phyloP scores from a whole-genome alignment of 2,797 vertebrate species.

The Lycodopsis pacificus region DNA sequence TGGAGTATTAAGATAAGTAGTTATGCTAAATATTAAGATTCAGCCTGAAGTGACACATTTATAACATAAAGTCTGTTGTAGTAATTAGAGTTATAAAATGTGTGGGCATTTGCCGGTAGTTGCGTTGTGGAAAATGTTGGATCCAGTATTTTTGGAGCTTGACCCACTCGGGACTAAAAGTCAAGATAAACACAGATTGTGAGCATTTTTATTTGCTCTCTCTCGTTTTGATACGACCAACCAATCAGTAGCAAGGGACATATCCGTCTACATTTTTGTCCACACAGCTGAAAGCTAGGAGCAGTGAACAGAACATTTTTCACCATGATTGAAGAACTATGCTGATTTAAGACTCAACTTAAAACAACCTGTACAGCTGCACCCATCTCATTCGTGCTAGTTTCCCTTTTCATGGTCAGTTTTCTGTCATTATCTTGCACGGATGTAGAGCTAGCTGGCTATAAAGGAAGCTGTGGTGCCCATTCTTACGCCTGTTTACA shows the following conservation, averaged over 20 bases:
- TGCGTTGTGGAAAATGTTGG: neutral
- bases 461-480: neutral
- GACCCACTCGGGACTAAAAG: neutral
- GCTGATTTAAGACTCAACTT: no score
- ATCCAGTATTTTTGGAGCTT: neutral
- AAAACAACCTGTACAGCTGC: no score
- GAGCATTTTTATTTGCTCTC: no score
- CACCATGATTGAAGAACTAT: no score
- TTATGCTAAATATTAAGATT: neutral
- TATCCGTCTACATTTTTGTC: no score
- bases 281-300: no score
- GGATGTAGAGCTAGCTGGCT: neutral
- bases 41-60: neutral
- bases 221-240: no score
- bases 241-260: no score
- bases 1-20: neutral
- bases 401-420: no score
- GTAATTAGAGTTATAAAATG: neutral
- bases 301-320: no score
- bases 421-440: neutral
- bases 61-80: neutral
- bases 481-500: no score
- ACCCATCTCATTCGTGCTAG: no score
- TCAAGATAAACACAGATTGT: neutral
- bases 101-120: neutral